Percentiles rank a stretch among this genome's conserved stretches.
Evolutionary conservation across 2,797 vertebrate species (phyloP).

Genomic region (Hafferia zeledoni): DNA sequence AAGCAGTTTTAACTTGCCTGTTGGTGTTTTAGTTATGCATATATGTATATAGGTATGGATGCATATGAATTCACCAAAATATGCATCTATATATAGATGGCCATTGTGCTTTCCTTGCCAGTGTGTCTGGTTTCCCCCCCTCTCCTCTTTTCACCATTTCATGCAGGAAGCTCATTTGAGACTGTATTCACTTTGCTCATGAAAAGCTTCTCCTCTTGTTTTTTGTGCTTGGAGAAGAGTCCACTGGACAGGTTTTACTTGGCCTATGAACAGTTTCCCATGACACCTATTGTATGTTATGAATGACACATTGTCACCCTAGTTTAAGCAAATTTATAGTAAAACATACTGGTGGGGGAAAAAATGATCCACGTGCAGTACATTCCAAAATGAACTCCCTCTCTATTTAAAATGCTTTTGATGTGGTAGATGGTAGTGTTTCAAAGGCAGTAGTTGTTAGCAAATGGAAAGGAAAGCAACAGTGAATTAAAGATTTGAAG

Average conservation of each 20-base stretch:
- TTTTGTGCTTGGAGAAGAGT: not conserved
- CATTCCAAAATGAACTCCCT: not conserved
- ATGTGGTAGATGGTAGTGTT: not conserved
- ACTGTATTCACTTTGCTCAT: not conserved
- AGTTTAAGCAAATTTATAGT: not conserved
- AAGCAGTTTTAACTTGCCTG: not conserved
- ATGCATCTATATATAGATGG: rapidly evolving
- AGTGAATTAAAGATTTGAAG: slow-evolving; percentile 31
- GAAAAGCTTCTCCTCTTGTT: not conserved
- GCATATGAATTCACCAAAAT: not conserved
- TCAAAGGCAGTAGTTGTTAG: slow-evolving; percentile 8
- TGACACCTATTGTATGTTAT: not conserved
- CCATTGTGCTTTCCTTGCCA: not conserved
- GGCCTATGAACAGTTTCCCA: not conserved
- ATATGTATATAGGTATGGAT: not conserved
- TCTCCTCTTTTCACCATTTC: not conserved
- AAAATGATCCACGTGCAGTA: not conserved
- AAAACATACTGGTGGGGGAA: not conserved
- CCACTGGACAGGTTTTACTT: not conserved
- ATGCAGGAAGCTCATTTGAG: not conserved
- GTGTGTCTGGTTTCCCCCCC: not conserved
- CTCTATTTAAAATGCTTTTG: not conserved
- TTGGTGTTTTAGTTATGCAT: not conserved
- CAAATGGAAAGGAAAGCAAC: not conserved
- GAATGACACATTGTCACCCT: not conserved